phyloP scores from a whole-genome alignment of 2,888 invertebrate genomes.

The Lasioglossum malachurum region DNA sequence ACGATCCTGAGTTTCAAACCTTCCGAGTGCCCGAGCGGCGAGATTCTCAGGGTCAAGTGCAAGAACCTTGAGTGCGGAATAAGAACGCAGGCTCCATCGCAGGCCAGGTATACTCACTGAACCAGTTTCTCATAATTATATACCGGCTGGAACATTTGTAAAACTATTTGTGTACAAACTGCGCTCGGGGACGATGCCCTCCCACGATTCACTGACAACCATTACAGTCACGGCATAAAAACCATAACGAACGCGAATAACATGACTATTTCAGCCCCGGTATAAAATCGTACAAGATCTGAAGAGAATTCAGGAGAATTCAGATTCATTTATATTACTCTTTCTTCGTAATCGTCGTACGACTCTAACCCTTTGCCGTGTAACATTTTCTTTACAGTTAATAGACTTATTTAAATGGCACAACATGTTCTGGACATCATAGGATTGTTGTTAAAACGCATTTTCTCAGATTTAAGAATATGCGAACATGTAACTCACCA shows the following conservation, averaged over 20 bases:
- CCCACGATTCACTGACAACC: slow-evolving; percentile 2
- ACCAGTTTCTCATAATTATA: slow-evolving; percentile 65
- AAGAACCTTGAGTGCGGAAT: slow-evolving; percentile 90
- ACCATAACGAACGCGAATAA: not conserved
- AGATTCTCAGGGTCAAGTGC: slow-evolving; percentile 90
- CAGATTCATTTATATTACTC: not conserved
- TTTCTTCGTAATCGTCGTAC: not conserved
- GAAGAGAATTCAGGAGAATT: too few relatives aligned
- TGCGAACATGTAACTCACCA: too few relatives aligned
- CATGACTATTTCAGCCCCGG: not conserved
- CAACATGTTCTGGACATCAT: too few relatives aligned
- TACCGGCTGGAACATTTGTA: slow-evolving; percentile 41
- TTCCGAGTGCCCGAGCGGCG: slow-evolving; percentile 87
- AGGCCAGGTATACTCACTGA: slow-evolving; percentile 88
- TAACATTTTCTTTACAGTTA: too few relatives aligned
- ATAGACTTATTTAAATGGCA: too few relatives aligned
- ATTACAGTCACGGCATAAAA: not conserved
- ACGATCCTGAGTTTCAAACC: slow-evolving; percentile 89
- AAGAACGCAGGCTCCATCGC: slow-evolving; percentile 87
- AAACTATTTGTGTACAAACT: slow-evolving; percentile 51
- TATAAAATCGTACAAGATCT: not conserved
- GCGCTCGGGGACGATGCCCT: slow-evolving; percentile 36
- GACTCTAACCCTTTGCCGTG: not conserved
- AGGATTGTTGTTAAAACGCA: too few relatives aligned
- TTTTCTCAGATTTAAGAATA: too few relatives aligned